Base-by-base conservation (phyloP, 2,113 vertebrate species). In the Myotis davidii region DNA sequence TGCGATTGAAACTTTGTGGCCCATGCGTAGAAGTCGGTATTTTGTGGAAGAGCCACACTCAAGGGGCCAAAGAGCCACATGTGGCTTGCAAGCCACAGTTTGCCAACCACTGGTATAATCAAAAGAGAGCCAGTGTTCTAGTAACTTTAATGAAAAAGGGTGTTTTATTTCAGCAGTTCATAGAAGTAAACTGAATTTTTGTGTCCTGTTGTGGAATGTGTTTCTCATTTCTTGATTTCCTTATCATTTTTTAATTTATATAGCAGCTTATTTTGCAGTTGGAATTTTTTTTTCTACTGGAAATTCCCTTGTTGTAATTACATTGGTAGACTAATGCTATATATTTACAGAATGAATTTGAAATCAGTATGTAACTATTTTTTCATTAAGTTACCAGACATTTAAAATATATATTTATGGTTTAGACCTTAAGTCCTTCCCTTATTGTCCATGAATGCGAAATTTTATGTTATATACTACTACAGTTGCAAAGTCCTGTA, bases 161-260 rank as follows among this genome's bases (percentile, higher is more conserved):
- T 70, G 3, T 77, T 89, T 94, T 76, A 65, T 94, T 92, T 85
- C 29, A 87, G 12, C 65, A 76, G 34, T 92, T 91, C 8, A 65
- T 65, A 90, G 45, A 86, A 67, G 72, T 91, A 79, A 95, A 84
- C 21, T 39, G 32, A 56, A 79, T 92, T 92, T 90, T 94, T 93
- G 5, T 79, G 56, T 59, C 27, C 8, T 3, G 0, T 61, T 93
- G 7, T 84, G 76, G 94, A n/a, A 85, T 34, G 23, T 92, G 85
- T 96, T 11, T 78, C 59, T 96, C 29, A 67, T 84, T 39, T 13
- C 32, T 52, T 74, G 23, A 77, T 67, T 97, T 90, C 77, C 17
- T 77, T 54, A 21, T 20, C 65, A 39, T 54, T 95, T 29, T 5
- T 52, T 85, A 90, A 85, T 56, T 70, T 69, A 39, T 81, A 25